These are phyloP conservation scores for Hecatera dysodea DNA, from an alignment of 2,888 invertebrate species.

Conservation along the genomic window DNA sequence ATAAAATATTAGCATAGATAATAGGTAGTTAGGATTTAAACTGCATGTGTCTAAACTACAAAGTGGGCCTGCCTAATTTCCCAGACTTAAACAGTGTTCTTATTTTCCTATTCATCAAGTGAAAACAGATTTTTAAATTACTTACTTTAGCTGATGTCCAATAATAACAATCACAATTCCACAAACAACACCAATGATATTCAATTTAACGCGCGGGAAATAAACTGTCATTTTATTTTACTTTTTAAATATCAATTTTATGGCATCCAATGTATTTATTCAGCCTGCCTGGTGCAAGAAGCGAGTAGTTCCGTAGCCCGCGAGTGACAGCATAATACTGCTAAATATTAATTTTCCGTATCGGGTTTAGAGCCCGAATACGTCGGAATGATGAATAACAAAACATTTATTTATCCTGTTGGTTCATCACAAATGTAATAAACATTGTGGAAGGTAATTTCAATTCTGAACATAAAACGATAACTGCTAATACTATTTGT, in stretches of 20 bases:
- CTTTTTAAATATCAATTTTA: neutral
- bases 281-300: neutral
- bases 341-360: slow-evolving; percentile 28
- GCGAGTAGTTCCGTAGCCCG: slow-evolving; percentile 9
- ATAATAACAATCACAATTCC: slow-evolving; percentile 35
- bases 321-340: neutral
- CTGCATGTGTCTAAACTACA: no score
- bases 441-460: no score
- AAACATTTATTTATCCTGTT: slow-evolving; percentile 1
- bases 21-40: no score
- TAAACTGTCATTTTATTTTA: slow-evolving; percentile 30
- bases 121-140: slow-evolving; percentile 3
- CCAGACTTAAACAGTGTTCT: no score
- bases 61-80: no score
- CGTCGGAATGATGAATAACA: slow-evolving; percentile 11
- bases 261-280: neutral
- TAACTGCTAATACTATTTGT: neutral
- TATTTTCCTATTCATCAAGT: neutral
- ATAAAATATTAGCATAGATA: no score
- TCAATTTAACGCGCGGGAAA: slow-evolving; percentile 38
- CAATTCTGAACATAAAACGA: neutral
- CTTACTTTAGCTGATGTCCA: slow-evolving; percentile 53
- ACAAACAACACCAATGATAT: slow-evolving; percentile 31
- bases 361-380: neutral
- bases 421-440: neutral